Evolutionary conservation across 2,797 vertebrate genomes (phyloP), one percentile per base, ranked within the genome.

Genomic region (Hylomyscus alleni): DNA sequence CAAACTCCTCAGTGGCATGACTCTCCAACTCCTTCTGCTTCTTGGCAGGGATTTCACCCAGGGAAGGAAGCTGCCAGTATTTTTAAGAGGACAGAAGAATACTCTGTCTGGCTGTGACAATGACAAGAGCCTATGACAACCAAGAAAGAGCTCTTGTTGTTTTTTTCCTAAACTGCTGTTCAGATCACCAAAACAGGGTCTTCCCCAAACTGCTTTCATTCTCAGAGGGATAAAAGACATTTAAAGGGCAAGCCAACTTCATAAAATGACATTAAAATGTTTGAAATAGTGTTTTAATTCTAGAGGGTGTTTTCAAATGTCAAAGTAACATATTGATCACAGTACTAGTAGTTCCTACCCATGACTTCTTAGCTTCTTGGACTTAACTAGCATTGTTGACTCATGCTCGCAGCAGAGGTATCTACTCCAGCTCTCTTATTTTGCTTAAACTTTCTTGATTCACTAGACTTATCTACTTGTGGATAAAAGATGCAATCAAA

Each of bases 301-400:
- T 89, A 75, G 95, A 97, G 76, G 34, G 60, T 94, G 67, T 93
- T 97, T 92, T 91, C 94, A 98, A 98, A 97, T 98, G 97, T 98
- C 97, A 98, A 93, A 58, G 91, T 96, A 98, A 95, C n/a, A 31
- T 89, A 31, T 90, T 94, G 98, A 97, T 97, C 96, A 97, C 54
- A 97, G 97, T 89, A 67, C 67, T 65, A 89, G 90, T 69, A 94
- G 84, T 20, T 97, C 83, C 97, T 96, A n/a, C 77, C 87, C 73
- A 78, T 34, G 56, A 94, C 6, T 62, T 91, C 92, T 29, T 90
- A 92, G 91, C 65, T 95, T 94, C 67, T 95, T 94, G 89, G 58
- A 52, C 60, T 90, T 94, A 91, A 37, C 91, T 82, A 58, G 86
- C 47, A 67, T 29, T 83, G 44, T 62, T 50, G 85, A 91, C 58